A percentile compares a stretch with the other conserved stretches of the same genome.
Evolutionary conservation across 2,113 vertebrate genomes (phyloP).

Genomic region (Marcusenius ussheri): DNA sequence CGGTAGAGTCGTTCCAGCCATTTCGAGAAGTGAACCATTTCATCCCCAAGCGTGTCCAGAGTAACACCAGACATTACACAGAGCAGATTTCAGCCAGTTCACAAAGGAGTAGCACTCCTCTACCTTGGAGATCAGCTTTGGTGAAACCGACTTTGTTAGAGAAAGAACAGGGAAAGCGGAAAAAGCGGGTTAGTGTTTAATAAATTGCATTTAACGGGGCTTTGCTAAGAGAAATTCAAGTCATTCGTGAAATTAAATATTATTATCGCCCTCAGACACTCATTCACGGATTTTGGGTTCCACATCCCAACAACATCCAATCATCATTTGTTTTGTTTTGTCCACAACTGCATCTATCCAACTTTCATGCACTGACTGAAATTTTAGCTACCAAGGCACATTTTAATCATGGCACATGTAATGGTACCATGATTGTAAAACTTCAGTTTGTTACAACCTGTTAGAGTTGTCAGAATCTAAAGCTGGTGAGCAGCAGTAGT

Average conservation of each 20-base stretch:
- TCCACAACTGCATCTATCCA: not conserved
- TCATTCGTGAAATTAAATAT: not conserved
- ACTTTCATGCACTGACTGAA: not conserved
- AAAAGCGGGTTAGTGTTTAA: constrained; percentile 73
- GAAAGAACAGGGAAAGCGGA: constrained; percentile 61
- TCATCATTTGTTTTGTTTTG: not conserved
- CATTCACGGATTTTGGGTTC: not conserved
- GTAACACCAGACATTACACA: constrained; percentile 61
- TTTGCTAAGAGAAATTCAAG: not conserved
- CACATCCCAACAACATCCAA: not conserved
- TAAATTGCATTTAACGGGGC: constrained; percentile 31
- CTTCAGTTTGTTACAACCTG: not conserved
- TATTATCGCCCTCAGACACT: not conserved
- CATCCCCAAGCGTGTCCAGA: constrained; percentile 51
- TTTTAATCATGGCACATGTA: not conserved
- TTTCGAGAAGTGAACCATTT: constrained; percentile 46
- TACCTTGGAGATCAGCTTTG: constrained; percentile 99
- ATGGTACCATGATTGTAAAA: not conserved
- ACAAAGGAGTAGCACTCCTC: constrained; percentile 64
- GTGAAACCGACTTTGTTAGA: constrained; percentile 96
- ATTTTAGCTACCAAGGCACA: not conserved
- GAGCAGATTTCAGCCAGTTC: constrained; percentile 67
- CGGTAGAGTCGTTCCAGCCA: not conserved
- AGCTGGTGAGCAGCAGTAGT: not conserved
- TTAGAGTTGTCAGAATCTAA: not conserved